Percentiles rank a stretch among this genome's conserved stretches.
phyloP scores from a whole-genome alignment of 1,140 invertebrate genomes.

The Meloidogyne floridensis region DNA sequence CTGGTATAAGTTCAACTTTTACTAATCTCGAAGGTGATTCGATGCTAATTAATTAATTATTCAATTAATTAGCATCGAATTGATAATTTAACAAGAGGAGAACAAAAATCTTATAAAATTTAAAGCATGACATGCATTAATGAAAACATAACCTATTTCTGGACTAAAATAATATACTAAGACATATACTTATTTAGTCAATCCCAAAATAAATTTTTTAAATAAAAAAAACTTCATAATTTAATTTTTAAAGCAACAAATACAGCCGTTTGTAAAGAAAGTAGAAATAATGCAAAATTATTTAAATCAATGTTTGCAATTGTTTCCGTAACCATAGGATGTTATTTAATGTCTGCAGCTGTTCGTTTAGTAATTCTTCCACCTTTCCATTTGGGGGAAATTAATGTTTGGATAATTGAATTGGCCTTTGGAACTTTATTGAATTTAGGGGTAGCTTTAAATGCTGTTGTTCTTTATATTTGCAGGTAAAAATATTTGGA shows the following conservation, averaged over 20 bases:
- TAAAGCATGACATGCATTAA: too few species aligned
- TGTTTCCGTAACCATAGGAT: slow-evolving; percentile 14
- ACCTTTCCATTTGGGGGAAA: background rate
- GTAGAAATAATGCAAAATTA: background rate
- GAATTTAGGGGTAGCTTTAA: slow-evolving; percentile 14
- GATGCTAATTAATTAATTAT: too few species aligned
- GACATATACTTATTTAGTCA: too few species aligned
- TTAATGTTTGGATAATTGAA: slow-evolving; percentile 25
- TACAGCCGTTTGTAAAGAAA: background rate
- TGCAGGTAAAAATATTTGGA: background rate
- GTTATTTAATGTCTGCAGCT: slow-evolving; percentile 8
- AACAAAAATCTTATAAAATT: too few species aligned
- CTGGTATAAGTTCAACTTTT: too few species aligned
- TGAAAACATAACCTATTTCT: too few species aligned
- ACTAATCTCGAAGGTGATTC: too few species aligned
- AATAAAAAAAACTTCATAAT: background rate
- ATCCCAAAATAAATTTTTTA: too few species aligned
- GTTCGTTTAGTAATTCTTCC: slow-evolving; percentile 20
- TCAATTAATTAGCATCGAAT: too few species aligned
- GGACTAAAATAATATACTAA: too few species aligned
- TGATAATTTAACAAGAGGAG: too few species aligned
- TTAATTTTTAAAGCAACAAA: background rate
- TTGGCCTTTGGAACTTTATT: slow-evolving; percentile 20
- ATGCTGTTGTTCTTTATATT: slow-evolving; percentile 23
- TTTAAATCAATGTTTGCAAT: slow-evolving; percentile 23